Evolutionary conservation across 2,113 vertebrate genomes (phyloP).

Genomic region (Saccopteryx bilineata): DNA sequence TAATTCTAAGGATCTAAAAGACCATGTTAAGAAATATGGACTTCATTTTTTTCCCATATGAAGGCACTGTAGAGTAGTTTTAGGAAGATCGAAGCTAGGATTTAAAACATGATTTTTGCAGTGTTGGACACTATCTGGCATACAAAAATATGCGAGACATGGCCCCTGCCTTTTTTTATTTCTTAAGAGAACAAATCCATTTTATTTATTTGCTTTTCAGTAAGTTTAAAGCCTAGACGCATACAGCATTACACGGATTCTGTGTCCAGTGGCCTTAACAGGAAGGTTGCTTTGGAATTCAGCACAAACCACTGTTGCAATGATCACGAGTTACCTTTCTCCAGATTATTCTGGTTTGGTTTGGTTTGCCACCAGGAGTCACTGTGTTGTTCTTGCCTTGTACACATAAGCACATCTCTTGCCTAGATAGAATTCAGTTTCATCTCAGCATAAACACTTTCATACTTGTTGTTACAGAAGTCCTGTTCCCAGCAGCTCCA

Average conservation of each 20-base stretch:
- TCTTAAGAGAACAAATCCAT: background rate
- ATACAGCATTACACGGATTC: background rate
- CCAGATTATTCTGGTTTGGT: background rate
- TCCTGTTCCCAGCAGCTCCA: background rate
- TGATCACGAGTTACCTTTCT: background rate
- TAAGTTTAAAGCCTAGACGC: background rate
- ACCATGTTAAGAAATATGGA: background rate
- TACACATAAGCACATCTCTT: background rate
- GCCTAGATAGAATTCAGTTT: background rate
- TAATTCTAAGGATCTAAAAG: background rate
- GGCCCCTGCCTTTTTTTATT: background rate
- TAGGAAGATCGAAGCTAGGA: background rate
- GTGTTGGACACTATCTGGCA: background rate
- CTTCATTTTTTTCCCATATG: background rate
- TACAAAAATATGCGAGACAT: conserved; percentile 29
- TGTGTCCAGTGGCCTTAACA: background rate
- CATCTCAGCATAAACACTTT: background rate
- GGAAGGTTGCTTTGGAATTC: background rate
- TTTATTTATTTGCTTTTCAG: background rate
- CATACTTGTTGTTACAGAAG: background rate
- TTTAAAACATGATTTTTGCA: background rate
- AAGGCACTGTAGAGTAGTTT: conserved; percentile 20
- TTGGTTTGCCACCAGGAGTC: background rate
- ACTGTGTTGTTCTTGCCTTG: background rate
- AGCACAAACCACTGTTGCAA: background rate